Evolutionary conservation across 1,140 invertebrate species (phyloP).

Genomic region (Brachionus koreanus): DNA sequence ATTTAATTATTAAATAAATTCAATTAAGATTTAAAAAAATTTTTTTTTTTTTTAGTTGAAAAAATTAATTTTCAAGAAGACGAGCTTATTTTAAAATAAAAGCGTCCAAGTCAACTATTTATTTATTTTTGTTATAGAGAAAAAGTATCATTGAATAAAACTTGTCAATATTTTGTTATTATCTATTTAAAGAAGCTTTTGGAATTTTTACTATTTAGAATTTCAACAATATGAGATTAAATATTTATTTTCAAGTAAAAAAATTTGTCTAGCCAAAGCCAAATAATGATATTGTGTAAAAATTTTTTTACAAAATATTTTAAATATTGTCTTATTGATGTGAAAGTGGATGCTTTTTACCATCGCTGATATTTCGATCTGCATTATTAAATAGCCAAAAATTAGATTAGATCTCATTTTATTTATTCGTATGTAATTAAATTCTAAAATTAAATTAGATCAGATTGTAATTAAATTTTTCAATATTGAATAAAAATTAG

Average conservation of each 20-base stretch:
- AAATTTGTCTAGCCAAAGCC: not conserved
- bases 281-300: not conserved
- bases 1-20: no score
- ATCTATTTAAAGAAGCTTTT: not conserved
- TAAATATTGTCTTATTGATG: no score
- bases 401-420: not conserved
- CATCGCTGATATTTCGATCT: not conserved
- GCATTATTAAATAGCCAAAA: not conserved
- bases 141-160: not conserved
- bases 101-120: not conserved
- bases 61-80: not conserved
- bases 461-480: not conserved
- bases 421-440: not conserved
- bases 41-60: not conserved
- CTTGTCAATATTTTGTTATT: not conserved
- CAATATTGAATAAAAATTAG: not conserved
- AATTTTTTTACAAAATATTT: no score
- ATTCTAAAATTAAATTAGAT: not conserved
- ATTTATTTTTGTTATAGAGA: not conserved
- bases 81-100: not conserved
- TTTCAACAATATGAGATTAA: not conserved
- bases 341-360: no score
- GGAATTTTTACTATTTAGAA: not conserved
- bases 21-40: not conserved
- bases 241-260: not conserved